A percentile compares a stretch with the other conserved stretches of the same genome.
Conservation (phyloP, 2,113 vertebrate species). For the Ictidomys tridecemlineatus region DNA sequence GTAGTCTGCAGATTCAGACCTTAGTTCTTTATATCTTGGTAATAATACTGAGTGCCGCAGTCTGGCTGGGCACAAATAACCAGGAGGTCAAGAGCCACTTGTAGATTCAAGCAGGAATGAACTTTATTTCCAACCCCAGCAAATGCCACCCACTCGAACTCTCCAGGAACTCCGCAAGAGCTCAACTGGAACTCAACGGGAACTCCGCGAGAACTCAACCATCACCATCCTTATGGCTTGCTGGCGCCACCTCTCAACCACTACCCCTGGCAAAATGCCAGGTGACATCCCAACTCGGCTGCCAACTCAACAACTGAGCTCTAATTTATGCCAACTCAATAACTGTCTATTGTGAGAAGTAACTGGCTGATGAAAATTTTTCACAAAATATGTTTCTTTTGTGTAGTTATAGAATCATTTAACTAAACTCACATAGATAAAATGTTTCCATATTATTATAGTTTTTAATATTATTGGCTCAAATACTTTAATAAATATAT, state of each 20-base stretch:
- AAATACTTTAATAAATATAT: background rate
- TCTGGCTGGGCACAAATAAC: too few relatives aligned
- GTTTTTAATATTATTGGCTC: background rate
- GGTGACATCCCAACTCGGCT: too few relatives aligned
- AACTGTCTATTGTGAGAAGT: background rate
- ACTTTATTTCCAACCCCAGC: too few relatives aligned
- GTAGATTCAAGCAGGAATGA: too few relatives aligned
- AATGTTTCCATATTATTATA: background rate
- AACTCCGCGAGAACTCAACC: too few relatives aligned
- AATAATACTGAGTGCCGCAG: background rate
- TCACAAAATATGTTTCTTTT: background rate
- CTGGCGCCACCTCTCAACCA: too few relatives aligned
- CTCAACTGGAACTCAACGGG: too few relatives aligned
- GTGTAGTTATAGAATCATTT: background rate
- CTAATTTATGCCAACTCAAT: background rate
- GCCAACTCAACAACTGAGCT: background rate
- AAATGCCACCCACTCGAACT: too few relatives aligned
- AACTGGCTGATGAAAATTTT: background rate
- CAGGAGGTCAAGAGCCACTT: too few relatives aligned
- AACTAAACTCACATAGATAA: background rate
- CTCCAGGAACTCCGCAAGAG: too few relatives aligned
- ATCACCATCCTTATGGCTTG: too few relatives aligned
- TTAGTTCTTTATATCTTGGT: background rate
- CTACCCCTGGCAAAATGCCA: too few relatives aligned
- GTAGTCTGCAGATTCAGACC: constrained; percentile 20